Conservation (phyloP, 2,113 vertebrate genomes). For the Hucho hucho region DNA sequence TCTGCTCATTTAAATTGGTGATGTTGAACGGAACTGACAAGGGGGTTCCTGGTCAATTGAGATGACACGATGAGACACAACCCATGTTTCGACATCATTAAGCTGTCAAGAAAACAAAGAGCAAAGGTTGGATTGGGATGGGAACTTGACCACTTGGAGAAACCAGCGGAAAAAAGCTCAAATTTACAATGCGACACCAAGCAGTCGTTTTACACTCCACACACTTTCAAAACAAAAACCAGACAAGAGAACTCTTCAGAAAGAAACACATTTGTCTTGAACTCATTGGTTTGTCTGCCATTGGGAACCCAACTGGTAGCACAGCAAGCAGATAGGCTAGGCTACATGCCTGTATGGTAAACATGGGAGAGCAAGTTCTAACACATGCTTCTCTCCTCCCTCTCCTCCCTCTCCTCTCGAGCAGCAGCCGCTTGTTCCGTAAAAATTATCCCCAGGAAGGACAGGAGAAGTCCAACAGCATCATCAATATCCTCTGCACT, state of each 20-base stretch:
- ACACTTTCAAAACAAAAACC: neutral
- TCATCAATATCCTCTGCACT: slow-evolving; percentile 79
- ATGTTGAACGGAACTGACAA: slow-evolving; percentile 44
- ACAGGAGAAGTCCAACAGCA: slow-evolving; percentile 81
- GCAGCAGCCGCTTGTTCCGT: slow-evolving; percentile 77
- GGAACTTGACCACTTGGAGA: slow-evolving; percentile 26
- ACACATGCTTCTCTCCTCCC: slow-evolving; percentile 23
- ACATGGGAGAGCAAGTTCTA: slow-evolving; percentile 26
- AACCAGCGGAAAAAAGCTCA: slow-evolving; percentile 36
- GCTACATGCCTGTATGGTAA: slow-evolving; percentile 16
- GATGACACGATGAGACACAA: slow-evolving; percentile 12
- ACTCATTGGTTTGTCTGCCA: slow-evolving; percentile 21
- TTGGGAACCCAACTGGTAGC: slow-evolving; percentile 18
- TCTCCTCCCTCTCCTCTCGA: neutral
- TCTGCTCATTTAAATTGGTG: slow-evolving; percentile 52
- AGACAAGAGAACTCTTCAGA: slow-evolving; percentile 14
- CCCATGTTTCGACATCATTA: slow-evolving; percentile 5
- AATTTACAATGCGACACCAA: neutral
- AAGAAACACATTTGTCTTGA: slow-evolving; percentile 14
- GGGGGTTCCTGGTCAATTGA: slow-evolving; percentile 35
- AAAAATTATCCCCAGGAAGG: slow-evolving; percentile 78
- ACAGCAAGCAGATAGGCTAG: slow-evolving; percentile 1
- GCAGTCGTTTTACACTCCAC: neutral
- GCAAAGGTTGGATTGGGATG: too few relatives aligned
- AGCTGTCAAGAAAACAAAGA: too few relatives aligned